These are phyloP conservation scores for Danaus chrysippus DNA, from an alignment of 2,888 invertebrate species.

Conservation along the genomic window DNA sequence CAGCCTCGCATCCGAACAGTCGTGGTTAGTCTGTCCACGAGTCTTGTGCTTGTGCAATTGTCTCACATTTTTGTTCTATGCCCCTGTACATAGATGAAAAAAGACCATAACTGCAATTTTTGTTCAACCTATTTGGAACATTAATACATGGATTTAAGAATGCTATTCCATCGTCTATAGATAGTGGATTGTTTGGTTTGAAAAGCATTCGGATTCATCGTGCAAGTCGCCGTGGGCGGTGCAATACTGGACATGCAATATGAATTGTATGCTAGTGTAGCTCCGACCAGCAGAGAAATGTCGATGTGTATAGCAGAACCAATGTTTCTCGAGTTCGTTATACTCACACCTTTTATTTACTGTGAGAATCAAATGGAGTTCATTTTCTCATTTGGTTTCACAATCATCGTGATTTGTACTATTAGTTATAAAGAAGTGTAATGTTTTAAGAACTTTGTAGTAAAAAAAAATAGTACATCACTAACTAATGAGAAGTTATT, in stretches of 20 bases:
- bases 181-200: slow-evolving; percentile 29
- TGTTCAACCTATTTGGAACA: not conserved
- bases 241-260: slow-evolving; percentile 67
- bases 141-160: slow-evolving; percentile 8
- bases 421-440: no score
- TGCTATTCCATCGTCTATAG: slow-evolving; percentile 19
- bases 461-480: no score
- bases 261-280: slow-evolving; percentile 61
- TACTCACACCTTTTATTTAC: slow-evolving; percentile 44
- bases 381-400: slow-evolving; percentile 36
- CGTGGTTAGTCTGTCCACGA: slow-evolving; percentile 54
- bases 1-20: slow-evolving; percentile 45
- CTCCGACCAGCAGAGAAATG: slow-evolving; percentile 38
- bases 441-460: slow-evolving; percentile 3
- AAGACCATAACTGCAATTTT: slow-evolving; percentile 14
- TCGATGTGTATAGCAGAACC: slow-evolving; percentile 52
- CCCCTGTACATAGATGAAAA: slow-evolving; percentile 11
- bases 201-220: slow-evolving; percentile 49
- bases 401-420: slow-evolving; percentile 9
- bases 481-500: no score
- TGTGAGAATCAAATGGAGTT: slow-evolving; percentile 44
- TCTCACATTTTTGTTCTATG: slow-evolving; percentile 68
- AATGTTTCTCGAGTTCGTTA: slow-evolving; percentile 46
- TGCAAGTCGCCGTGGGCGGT: slow-evolving; percentile 67
- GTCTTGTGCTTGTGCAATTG: slow-evolving; percentile 67